Conservation (phyloP, 2,888 invertebrate species). For the Craniophora ligustri region DNA sequence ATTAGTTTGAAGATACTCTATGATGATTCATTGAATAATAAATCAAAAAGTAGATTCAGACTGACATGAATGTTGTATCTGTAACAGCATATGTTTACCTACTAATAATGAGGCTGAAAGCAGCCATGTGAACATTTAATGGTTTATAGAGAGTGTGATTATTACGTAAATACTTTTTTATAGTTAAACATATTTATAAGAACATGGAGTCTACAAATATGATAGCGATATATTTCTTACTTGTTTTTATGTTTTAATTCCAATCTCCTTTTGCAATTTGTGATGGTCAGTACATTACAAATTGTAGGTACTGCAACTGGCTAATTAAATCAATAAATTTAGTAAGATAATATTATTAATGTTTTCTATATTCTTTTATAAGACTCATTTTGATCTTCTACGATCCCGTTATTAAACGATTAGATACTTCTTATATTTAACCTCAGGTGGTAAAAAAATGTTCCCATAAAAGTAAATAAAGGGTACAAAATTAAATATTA, state of each 20-base stretch:
- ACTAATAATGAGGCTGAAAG: conserved; percentile 31
- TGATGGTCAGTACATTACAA: too few relatives aligned
- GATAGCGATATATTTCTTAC: too few relatives aligned
- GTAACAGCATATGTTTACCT: conserved; percentile 20
- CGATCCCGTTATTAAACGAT: not conserved
- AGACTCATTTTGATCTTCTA: too few relatives aligned
- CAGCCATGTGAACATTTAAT: conserved; percentile 29
- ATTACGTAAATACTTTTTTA: not conserved
- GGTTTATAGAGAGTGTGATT: conserved; percentile 12
- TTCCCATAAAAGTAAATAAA: not conserved
- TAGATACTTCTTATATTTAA: conserved; percentile 12
- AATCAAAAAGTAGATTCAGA: conserved; percentile 41
- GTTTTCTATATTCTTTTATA: too few relatives aligned
- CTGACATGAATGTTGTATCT: conserved; percentile 34
- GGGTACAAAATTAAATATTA: not conserved
- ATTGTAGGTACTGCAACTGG: too few relatives aligned
- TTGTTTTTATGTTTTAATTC: too few relatives aligned
- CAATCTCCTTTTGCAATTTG: too few relatives aligned
- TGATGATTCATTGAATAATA: conserved; percentile 48
- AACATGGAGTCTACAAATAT: too few relatives aligned
- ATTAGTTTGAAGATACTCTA: conserved; percentile 35
- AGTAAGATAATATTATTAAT: too few relatives aligned
- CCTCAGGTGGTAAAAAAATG: conserved; percentile 9
- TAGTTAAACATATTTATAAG: too few relatives aligned
- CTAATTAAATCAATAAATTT: too few relatives aligned